Evolutionary conservation across 2,113 vertebrate species (phyloP).

Genomic region (Gallinago paraguaiae): DNA sequence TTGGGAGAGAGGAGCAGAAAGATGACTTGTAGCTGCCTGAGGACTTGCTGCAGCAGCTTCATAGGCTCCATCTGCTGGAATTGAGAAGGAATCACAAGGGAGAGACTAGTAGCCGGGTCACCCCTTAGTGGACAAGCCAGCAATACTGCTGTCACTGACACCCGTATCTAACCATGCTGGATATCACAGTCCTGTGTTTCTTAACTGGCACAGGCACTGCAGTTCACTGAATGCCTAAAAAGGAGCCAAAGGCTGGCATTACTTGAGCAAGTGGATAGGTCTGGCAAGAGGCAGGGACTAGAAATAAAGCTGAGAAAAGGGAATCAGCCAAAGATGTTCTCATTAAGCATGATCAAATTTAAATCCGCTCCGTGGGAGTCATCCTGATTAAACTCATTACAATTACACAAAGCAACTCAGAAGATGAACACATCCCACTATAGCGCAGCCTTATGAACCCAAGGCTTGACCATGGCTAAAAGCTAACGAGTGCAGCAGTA

Average conservation of each 20-base stretch:
- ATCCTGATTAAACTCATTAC: not conserved
- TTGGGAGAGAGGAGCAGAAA: not conserved
- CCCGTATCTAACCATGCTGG: not conserved
- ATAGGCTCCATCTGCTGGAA: not conserved
- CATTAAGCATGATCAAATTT: not conserved
- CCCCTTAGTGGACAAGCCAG: not conserved
- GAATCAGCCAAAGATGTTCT: not conserved
- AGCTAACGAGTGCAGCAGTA: not conserved
- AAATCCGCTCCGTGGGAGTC: not conserved
- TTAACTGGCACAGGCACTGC: not conserved
- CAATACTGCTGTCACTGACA: not conserved
- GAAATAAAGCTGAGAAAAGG: constrained; percentile 9
- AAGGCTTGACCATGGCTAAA: not conserved
- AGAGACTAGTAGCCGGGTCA: not conserved
- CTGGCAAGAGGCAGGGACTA: not conserved
- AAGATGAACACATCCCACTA: not conserved
- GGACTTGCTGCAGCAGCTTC: not conserved
- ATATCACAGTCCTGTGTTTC: not conserved
- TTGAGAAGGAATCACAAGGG: not conserved
- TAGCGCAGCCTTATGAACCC: not conserved
- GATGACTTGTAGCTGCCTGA: not conserved
- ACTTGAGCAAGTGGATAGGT: not conserved
- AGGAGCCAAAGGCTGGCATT: not conserved
- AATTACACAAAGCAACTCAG: not conserved
- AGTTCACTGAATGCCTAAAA: not conserved